These are phyloP conservation scores for Marasmarcha lunaedactyla DNA, from an alignment of 2,888 invertebrate species.

Conservation along the genomic window DNA sequence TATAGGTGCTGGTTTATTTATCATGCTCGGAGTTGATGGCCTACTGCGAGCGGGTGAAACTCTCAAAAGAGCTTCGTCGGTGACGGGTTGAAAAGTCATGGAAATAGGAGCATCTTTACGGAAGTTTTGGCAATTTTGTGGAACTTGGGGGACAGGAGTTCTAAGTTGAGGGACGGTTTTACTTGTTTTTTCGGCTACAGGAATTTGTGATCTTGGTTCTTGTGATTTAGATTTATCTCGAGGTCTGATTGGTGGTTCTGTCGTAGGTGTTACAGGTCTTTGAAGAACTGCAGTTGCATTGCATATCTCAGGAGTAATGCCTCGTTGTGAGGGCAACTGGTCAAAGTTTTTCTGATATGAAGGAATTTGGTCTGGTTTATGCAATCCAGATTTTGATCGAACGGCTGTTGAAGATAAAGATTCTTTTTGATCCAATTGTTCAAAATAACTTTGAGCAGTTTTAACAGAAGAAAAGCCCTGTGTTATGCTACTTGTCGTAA, in stretches of 20 bases:
- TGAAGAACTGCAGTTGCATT: constrained; percentile 50
- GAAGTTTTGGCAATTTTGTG: constrained; percentile 22
- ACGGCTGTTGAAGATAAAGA: constrained; percentile 36
- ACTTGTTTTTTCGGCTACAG: constrained; percentile 13
- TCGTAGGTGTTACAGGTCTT: constrained; percentile 46
- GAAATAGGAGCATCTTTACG: constrained; percentile 63
- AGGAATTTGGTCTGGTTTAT: constrained; percentile 73
- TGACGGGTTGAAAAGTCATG: constrained; percentile 75
- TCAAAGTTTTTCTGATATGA: constrained; percentile 75
- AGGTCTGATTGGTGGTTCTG: constrained; percentile 44
- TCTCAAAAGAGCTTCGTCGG: constrained; percentile 63
- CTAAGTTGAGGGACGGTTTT: constrained; percentile 24
- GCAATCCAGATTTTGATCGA: constrained; percentile 64
- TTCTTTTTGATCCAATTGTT: constrained; percentile 51
- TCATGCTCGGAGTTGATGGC: constrained; percentile 77
- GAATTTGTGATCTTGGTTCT: constrained; percentile 25
- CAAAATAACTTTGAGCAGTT: constrained; percentile 48
- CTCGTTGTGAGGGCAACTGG: constrained; percentile 68
- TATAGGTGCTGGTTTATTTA: constrained; percentile 79
- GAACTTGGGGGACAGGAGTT: constrained; percentile 23
- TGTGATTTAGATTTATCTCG: constrained; percentile 43
- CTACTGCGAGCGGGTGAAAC: constrained; percentile 68
- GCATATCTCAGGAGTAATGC: constrained; percentile 66
- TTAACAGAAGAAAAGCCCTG: constrained; percentile 47
- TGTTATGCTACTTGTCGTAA: constrained; percentile 26